phyloP scores from a whole-genome alignment of 2,797 vertebrate species.

The Eulemur albifrons region DNA sequence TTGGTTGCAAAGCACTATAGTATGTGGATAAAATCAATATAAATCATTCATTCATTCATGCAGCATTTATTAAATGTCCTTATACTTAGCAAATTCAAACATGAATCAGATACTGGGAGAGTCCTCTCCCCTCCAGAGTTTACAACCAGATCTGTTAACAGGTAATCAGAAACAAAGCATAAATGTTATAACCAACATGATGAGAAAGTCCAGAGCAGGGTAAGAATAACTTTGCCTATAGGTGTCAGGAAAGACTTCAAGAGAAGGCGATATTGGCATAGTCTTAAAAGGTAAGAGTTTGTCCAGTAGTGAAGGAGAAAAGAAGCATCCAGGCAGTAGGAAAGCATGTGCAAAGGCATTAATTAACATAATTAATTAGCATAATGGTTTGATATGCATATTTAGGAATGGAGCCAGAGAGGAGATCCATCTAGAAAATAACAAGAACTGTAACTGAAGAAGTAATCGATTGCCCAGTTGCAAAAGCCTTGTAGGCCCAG shows the following conservation, averaged over 20 bases:
- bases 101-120: not conserved
- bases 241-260: not conserved
- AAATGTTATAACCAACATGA: not conserved
- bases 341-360: not conserved
- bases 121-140: not conserved
- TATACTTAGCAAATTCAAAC: not conserved
- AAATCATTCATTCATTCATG: slow-evolving; percentile 24
- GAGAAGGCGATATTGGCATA: not conserved
- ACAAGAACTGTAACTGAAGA: not conserved
- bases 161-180: slow-evolving; percentile 2
- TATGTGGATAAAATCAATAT: not conserved
- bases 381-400: not conserved
- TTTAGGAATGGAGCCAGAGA: not conserved
- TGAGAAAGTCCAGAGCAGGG: not conserved
- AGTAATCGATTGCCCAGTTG: not conserved
- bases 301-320: not conserved
- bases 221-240: not conserved
- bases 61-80: not conserved
- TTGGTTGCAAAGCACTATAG: not conserved
- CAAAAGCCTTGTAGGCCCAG: not conserved
- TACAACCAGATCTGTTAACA: not conserved
- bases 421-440: not conserved
- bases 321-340: not conserved
- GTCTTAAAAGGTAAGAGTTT: not conserved
- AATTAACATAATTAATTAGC: not conserved